These are phyloP conservation scores for Triops longicaudatus DNA, from an alignment of 1,140 invertebrate species.

Conservation along the genomic window DNA sequence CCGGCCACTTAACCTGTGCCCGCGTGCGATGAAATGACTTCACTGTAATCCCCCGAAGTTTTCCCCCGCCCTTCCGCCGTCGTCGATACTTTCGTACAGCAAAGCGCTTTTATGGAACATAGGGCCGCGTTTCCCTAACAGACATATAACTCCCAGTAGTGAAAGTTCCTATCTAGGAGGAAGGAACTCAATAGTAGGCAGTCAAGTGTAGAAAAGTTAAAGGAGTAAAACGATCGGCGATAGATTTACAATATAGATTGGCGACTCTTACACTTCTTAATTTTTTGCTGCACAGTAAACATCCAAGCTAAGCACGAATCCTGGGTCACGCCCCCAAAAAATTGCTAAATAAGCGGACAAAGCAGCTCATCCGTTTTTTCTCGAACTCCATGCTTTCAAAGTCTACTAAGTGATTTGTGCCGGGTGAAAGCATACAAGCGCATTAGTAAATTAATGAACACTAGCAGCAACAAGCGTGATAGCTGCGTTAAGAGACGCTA, in stretches of 20 bases:
- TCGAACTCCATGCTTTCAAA: background rate
- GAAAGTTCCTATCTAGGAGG: too few species aligned
- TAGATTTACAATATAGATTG: too few species aligned
- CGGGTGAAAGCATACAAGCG: conserved; percentile 7
- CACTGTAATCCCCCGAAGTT: background rate
- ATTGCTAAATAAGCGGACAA: background rate
- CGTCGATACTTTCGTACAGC: too few species aligned
- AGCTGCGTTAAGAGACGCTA: background rate
- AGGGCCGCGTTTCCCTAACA: too few species aligned
- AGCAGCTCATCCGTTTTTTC: background rate
- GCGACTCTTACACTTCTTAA: too few species aligned
- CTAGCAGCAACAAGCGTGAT: background rate
- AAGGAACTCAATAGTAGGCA: too few species aligned
- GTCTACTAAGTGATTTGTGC: background rate
- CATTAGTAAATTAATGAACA: background rate
- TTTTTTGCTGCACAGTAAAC: too few species aligned
- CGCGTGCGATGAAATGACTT: background rate
- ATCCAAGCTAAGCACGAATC: background rate
- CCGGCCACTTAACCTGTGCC: background rate
- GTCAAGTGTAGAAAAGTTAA: too few species aligned
- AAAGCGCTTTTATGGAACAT: too few species aligned
- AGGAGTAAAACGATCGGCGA: too few species aligned
- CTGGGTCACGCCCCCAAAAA: background rate
- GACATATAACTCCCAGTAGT: too few species aligned
- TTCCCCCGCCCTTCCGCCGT: background rate